A percentile compares a stretch with the other conserved stretches of the same genome.
These are phyloP conservation scores for Seriola quinqueradiata DNA, from an alignment of 2,113 vertebrate species.

Conservation along the genomic window DNA sequence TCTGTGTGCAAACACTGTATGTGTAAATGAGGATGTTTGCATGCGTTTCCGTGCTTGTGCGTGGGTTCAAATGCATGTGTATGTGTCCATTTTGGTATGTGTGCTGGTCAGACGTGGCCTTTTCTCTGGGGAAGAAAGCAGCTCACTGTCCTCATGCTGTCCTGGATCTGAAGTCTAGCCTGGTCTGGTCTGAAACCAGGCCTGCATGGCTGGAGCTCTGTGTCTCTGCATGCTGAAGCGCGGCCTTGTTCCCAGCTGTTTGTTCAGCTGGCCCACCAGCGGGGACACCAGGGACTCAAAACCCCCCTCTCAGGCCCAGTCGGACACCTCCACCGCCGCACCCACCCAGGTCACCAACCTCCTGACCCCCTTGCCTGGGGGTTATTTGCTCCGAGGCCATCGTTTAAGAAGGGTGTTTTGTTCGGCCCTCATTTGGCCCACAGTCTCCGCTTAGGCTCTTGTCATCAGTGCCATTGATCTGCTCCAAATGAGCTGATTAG, in stretches of 20 bases:
- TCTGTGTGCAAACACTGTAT: neutral
- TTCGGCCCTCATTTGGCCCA: slow-evolving; percentile 67
- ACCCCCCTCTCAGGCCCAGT: slow-evolving; percentile 53
- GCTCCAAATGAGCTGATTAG: slow-evolving; percentile 83
- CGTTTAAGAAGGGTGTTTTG: slow-evolving; percentile 83
- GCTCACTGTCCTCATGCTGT: slow-evolving; percentile 65
- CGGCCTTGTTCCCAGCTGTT: slow-evolving; percentile 83
- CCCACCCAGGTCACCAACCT: slow-evolving; percentile 79
- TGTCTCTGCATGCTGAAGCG: slow-evolving; percentile 74
- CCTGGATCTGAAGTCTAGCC: slow-evolving; percentile 50
- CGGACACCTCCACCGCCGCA: slow-evolving; percentile 75
- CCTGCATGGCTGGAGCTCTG: slow-evolving; percentile 56
- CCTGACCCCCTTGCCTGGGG: slow-evolving; percentile 75
- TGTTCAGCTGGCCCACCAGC: slow-evolving; percentile 85
- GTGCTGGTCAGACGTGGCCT: slow-evolving; percentile 55
- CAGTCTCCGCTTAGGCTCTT: slow-evolving; percentile 65
- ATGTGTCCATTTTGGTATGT: slow-evolving; percentile 36
- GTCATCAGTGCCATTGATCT: slow-evolving; percentile 83
- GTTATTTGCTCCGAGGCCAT: slow-evolving; percentile 81
- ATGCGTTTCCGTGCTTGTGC: slow-evolving; percentile 26
- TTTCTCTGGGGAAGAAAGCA: slow-evolving; percentile 76
- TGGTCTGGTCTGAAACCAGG: slow-evolving; percentile 52
- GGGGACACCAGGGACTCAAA: slow-evolving; percentile 73
- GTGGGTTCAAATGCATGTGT: slow-evolving; percentile 28
- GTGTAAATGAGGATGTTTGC: slow-evolving; percentile 28